Percentiles rank a stretch among this genome's conserved stretches.
Evolutionary conservation across 2,888 invertebrate genomes (phyloP).

Genomic region (Apocheima hispidaria): DNA sequence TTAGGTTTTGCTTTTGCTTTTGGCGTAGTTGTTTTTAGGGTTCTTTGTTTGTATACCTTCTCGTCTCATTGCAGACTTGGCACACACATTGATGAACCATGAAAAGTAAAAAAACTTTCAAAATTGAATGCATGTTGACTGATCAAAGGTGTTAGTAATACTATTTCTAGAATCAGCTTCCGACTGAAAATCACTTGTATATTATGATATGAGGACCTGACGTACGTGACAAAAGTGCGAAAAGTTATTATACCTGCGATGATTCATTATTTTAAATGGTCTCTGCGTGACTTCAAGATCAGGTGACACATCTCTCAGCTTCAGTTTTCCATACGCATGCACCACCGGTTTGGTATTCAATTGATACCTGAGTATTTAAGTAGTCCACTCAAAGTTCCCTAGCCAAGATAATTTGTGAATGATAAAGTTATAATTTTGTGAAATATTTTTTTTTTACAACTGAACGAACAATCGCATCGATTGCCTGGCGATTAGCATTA

Average conservation of each 20-base stretch:
- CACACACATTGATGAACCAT: conserved; percentile 1
- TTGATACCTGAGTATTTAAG: too few relatives aligned
- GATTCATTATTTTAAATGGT: conserved; percentile 8
- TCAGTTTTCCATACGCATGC: too few relatives aligned
- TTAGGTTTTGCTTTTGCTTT: too few relatives aligned
- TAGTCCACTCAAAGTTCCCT: too few relatives aligned
- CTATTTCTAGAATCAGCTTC: conserved; percentile 1
- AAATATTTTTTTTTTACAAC: too few relatives aligned
- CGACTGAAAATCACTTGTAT: background rate
- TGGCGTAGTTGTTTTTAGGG: too few relatives aligned
- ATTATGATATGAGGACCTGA: background rate
- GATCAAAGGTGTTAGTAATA: background rate
- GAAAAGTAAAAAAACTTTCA: background rate
- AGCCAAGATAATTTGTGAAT: too few relatives aligned
- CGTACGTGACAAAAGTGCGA: conserved; percentile 6
- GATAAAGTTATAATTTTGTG: too few relatives aligned
- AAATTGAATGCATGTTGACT: conserved; percentile 4
- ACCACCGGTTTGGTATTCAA: too few relatives aligned
- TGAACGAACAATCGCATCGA: too few relatives aligned
- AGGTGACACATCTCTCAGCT: background rate
- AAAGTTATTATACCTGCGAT: background rate
- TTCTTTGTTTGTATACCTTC: conserved; percentile 20
- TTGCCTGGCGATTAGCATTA: too few relatives aligned
- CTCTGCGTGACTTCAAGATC: conserved; percentile 9
- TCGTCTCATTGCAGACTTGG: conserved; percentile 38